These are phyloP conservation scores for Parochlus steinenii DNA, from an alignment of 2,888 invertebrate genomes.

Conservation along the genomic window DNA sequence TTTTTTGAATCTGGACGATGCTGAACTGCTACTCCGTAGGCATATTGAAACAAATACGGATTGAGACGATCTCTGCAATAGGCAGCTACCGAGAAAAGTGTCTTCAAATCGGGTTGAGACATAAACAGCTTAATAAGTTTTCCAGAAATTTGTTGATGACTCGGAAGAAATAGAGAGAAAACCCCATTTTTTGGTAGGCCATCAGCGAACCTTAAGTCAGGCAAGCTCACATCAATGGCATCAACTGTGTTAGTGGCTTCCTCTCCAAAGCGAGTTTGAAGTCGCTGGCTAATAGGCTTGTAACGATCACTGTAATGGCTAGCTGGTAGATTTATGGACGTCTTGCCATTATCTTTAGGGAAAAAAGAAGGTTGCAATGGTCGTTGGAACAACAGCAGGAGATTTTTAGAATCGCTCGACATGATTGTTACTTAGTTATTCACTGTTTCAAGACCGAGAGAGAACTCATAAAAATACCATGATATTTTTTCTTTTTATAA, in stretches of 20 bases:
- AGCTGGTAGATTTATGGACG: constrained; percentile 44
- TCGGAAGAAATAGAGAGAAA: no score
- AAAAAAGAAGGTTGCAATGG: constrained; percentile 62
- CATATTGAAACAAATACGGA: constrained; percentile 57
- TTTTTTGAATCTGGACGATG: constrained; percentile 49
- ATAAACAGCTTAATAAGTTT: no score
- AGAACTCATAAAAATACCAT: no score
- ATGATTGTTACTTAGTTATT: no score
- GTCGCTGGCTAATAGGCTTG: constrained; percentile 31
- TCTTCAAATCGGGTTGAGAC: constrained; percentile 45
- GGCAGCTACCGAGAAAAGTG: constrained; percentile 47
- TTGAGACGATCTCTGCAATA: constrained; percentile 51
- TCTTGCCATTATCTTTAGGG: constrained; percentile 47
- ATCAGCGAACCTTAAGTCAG: no score
- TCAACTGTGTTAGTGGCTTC: no score
- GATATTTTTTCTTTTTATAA: no score
- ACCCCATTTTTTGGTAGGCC: no score
- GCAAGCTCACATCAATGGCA: no score
- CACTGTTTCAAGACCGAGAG: no score
- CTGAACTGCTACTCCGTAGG: constrained; percentile 49
- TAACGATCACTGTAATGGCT: constrained; percentile 40
- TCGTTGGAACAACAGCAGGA: constrained; percentile 53
- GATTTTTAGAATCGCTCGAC: constrained; percentile 32
- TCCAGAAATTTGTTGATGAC: no score
- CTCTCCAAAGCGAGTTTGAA: constrained; percentile 41